Conservation (phyloP, 2,888 invertebrate species). For the Melitaea athalia region DNA sequence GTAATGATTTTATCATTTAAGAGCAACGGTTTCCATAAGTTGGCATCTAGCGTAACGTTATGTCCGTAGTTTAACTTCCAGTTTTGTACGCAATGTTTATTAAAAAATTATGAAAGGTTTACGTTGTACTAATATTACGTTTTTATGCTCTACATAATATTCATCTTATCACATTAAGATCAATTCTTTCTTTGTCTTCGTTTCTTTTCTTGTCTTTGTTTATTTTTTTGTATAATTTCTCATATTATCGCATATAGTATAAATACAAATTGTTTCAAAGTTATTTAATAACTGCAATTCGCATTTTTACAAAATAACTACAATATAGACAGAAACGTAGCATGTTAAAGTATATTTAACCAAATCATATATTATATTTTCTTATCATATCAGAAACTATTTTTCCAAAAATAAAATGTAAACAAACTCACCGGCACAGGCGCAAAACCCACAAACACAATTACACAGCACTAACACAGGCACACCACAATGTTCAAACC, state of each 20-base stretch:
- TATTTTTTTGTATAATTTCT: no score
- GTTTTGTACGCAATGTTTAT: constrained; percentile 12
- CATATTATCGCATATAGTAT: no score
- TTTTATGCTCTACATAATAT: constrained; percentile 4
- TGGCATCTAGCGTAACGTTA: constrained; percentile 36
- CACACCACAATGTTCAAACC: constrained; percentile 38
- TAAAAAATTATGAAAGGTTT: not conserved
- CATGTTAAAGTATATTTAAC: no score
- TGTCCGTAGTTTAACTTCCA: not conserved
- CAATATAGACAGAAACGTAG: no score
- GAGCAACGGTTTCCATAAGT: constrained; percentile 36
- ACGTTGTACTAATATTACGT: not conserved
- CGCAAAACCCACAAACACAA: constrained; percentile 40
- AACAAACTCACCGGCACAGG: constrained; percentile 41
- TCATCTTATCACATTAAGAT: constrained; percentile 1
- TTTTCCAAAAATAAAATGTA: constrained; percentile 15
- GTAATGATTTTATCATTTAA: constrained; percentile 37
- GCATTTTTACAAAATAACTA: no score
- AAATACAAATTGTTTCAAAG: no score
- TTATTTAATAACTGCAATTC: no score
- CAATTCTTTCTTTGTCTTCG: not conserved
- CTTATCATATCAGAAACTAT: not conserved
- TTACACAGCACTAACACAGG: constrained; percentile 32
- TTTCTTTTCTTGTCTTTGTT: no score
- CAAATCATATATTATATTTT: no score